Conservation (phyloP, 2,888 invertebrate genomes). For the Encarsia formosa region DNA sequence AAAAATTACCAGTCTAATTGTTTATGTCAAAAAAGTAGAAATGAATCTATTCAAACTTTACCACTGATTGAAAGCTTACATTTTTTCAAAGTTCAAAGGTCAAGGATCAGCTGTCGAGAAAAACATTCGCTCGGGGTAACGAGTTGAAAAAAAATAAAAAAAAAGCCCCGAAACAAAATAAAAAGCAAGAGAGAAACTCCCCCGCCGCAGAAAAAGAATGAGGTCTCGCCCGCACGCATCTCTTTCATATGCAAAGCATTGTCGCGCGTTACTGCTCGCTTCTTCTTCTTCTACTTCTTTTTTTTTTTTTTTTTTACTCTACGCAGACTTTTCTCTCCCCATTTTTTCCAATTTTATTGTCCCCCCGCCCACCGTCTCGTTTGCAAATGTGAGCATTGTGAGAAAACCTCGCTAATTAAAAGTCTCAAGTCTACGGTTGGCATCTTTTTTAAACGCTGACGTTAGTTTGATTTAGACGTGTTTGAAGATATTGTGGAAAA, state of each 20-base stretch:
- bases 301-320: not conserved
- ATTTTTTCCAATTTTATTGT: conserved; percentile 17
- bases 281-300: not conserved
- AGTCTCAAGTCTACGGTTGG: conserved; percentile 32
- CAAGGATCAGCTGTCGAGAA: too few species aligned
- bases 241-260: conserved; percentile 50
- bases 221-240: conserved; percentile 10
- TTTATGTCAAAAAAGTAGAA: too few species aligned
- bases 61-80: too few species aligned
- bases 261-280: conserved; percentile 1
- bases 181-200: conserved; percentile 8
- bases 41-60: too few species aligned
- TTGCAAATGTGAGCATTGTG: conserved; percentile 31
- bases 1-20: too few species aligned
- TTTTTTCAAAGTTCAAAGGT: too few species aligned
- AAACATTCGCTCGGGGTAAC: too few species aligned
- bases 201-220: not conserved
- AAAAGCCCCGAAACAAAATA: not conserved
- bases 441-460: conserved; percentile 19
- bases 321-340: not conserved
- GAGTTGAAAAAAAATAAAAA: too few species aligned
- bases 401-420: conserved; percentile 47
- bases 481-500: too few species aligned
- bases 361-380: not conserved
- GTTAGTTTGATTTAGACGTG: too few species aligned